Base-by-base conservation (phyloP, 2,797 vertebrate species). In the Sebastolobus altivelis region DNA sequence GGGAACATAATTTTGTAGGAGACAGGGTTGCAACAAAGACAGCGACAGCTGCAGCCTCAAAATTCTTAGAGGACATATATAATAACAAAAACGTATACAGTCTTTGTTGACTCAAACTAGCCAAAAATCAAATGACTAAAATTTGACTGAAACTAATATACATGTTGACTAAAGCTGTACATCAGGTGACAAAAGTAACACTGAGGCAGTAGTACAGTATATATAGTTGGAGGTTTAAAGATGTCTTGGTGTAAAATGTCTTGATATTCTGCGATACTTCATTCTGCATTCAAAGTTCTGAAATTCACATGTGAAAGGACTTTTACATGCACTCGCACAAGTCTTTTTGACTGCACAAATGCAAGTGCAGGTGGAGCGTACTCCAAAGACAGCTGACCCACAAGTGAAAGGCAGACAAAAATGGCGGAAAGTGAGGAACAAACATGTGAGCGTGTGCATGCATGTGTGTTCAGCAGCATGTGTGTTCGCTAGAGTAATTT, bases 381-480 rank as follows among this genome's bases (percentile, higher is more conserved):
- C 67, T 86, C 43, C 60, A 66, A 79, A 81, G 65, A 82, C 75
- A 76, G 81, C 70, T 86, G 86, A 88, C 83, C 62, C 72, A 78
- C 8, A 60, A 80, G 75, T 66, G 43, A 84, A 80, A 87, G 43
- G 40, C 33, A 73, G 72, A 77, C 12, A 27, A 65, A 72, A 22
- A 75, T 18, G 49, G 40, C 4, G 22, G 18, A 65, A 80, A 81
- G 77, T 67, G 65, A 72, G 71, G 83, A 56, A 67, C 67, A 58
- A 77, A n/a, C 68, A 54, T 59, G 58, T 37, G 55, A 71, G 43
- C 1, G 1, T 71, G 85, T 59, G 60, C 62, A 60, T 40, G 65
- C 54, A 56, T 75, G 67, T 43, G 79, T 40, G 31, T 25, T 67
- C 18, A 9, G 65, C 52, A 65, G 65, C 54, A 56, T 75, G 67